Conservation (phyloP, 2,888 invertebrate genomes). For the Quadroppia sp. region DNA sequence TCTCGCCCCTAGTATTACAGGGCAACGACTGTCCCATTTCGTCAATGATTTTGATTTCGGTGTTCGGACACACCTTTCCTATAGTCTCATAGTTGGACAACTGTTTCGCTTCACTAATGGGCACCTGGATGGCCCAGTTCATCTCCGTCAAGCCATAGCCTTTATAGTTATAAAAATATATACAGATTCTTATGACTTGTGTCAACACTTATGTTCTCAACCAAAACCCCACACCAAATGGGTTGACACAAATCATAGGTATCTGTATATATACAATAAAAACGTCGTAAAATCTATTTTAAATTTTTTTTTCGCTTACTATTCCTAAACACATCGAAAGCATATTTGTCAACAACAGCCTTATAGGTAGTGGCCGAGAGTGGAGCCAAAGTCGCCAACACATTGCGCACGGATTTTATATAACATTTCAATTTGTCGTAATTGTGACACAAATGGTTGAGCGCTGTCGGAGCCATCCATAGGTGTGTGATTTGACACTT, state of each 20-base stretch:
- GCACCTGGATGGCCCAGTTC: no score
- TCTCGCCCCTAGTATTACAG: background rate
- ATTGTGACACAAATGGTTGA: background rate
- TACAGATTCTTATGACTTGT: no score
- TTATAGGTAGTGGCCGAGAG: background rate
- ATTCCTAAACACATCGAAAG: background rate
- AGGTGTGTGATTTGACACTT: no score
- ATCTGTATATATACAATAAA: no score
- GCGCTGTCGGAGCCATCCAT: background rate
- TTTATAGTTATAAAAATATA: no score
- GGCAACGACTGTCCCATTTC: background rate
- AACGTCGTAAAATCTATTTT: background rate
- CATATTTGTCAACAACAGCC: background rate
- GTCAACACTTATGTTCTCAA: no score
- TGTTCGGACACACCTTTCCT: background rate
- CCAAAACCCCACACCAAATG: no score
- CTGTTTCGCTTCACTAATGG: background rate
- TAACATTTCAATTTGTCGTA: background rate
- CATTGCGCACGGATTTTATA: background rate
- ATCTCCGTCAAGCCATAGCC: constrained; percentile 1
- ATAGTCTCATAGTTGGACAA: background rate
- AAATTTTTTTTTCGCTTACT: no score
- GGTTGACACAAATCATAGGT: no score
- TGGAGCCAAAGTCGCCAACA: background rate
- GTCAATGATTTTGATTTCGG: background rate